Evolutionary conservation across 2,113 vertebrate genomes (phyloP).

Genomic region (Megaceryle maxima): DNA sequence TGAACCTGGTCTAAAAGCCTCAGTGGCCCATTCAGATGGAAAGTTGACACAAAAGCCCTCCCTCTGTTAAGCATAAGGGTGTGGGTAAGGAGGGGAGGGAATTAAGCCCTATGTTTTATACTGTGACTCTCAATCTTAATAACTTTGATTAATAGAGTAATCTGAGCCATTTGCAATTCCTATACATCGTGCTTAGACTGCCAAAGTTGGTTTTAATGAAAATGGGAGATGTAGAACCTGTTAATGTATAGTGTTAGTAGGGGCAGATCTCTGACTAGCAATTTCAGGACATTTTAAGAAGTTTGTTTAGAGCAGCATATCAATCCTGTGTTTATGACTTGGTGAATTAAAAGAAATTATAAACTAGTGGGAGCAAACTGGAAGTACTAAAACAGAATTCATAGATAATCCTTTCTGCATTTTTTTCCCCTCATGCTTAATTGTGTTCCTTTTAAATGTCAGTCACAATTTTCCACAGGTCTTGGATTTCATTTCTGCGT

Average conservation of each 20-base stretch:
- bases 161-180: background rate
- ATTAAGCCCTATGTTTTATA: background rate
- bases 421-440: background rate
- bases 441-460: conserved; percentile 34
- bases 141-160: background rate
- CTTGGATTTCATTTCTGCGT: background rate
- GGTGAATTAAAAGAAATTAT: background rate
- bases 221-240: background rate
- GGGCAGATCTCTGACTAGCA: background rate
- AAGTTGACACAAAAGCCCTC: background rate
- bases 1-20: background rate
- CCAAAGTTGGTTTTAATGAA: background rate
- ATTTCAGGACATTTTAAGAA: background rate
- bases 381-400: background rate
- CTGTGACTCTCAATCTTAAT: background rate
- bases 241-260: background rate
- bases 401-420: background rate
- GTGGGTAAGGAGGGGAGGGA: background rate
- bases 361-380: background rate
- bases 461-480: background rate
- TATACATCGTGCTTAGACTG: background rate
- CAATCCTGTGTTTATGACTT: background rate
- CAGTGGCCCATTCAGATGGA: background rate
- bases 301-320: background rate
- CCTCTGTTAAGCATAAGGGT: background rate